Evolutionary conservation across 2,888 invertebrate species (phyloP), one percentile per base, ranked within the genome.

Genomic region (Drosophila cognata): DNA sequence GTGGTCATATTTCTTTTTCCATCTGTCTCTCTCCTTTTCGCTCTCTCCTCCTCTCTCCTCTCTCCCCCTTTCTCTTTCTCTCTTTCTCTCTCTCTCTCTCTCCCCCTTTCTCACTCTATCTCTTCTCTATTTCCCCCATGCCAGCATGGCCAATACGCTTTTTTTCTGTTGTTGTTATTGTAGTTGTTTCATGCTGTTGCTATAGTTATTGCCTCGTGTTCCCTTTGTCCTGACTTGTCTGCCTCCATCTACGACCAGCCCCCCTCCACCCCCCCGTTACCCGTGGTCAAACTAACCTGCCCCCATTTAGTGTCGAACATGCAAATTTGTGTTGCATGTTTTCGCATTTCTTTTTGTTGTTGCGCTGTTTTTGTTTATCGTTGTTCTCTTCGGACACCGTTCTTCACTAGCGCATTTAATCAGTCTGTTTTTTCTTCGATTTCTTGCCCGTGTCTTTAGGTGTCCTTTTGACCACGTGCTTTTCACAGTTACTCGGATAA

Each of bases 241-340:
- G 25, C 33, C 55, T 16, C 1, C 21, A 11, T 1, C 46, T 21
- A 7, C 7, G 7, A 46, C 36, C 33, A 33, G 18, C 29, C 21
- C 21, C 21, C 21, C 21, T 21, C 21, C 25, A 13, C 35, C 28
- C 13, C 13, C 21, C 2, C 11, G 8, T 52, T 8, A 10, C 11
- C 21, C 0, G 13, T 38, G 16, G 21, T 16, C 59, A 29, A 46
- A 61, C 60, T 59, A 52, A 46, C 69, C 83, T 33, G 69, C 84
- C 81, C 84, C 81, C 84, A 75, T 78, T 82, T 80, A 76, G 69
- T 89, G 89, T 89, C 64, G 77, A 78, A 89, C 89, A 88, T 74
- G 77, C 74, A 81, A 78, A 89, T 90, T 90, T 88, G 75, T 83
- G 81, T 89, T 66, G 63, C 78, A 72, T 66, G 68, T 74, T 59